A percentile compares a stretch with the other conserved stretches of the same genome.
Evolutionary conservation across 2,888 invertebrate species (phyloP).

Genomic region (Prenolepis imparis): DNA sequence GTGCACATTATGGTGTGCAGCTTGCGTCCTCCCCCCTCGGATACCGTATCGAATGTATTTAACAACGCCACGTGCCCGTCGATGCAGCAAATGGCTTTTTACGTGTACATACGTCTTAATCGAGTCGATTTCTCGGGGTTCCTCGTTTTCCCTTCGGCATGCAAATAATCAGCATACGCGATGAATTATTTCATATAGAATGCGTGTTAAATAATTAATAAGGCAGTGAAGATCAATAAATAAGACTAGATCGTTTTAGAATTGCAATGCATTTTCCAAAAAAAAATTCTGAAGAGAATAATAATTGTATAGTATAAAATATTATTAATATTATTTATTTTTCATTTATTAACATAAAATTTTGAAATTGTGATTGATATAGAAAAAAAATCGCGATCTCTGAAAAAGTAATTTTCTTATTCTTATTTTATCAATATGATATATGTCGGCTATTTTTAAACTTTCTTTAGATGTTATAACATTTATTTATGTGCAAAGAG

Average conservation of each 20-base stretch:
- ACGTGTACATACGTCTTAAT: too few species aligned
- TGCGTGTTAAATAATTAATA: not conserved
- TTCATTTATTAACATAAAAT: not conserved
- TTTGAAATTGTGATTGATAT: not conserved
- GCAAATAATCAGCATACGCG: not conserved
- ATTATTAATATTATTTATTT: not conserved
- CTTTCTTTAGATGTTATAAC: not conserved
- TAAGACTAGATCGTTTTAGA: not conserved
- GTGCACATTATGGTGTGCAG: constrained; percentile 41
- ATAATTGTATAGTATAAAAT: not conserved
- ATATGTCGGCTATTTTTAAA: not conserved
- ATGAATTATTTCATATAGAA: not conserved
- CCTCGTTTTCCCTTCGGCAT: too few species aligned
- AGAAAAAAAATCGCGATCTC: not conserved
- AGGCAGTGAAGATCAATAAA: not conserved
- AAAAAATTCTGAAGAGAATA: not conserved
- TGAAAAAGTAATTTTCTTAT: not conserved
- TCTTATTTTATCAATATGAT: not conserved
- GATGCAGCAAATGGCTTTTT: constrained; percentile 9
- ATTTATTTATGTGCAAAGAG: not conserved
- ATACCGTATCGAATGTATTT: constrained; percentile 57
- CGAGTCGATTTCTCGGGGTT: too few species aligned
- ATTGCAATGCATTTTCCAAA: not conserved
- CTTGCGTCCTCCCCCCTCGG: constrained; percentile 18
- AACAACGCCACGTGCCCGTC: constrained; percentile 65